A percentile compares a stretch with the other conserved stretches of the same genome.
Evolutionary conservation across 2,888 invertebrate genomes (phyloP).

Genomic region (Automeris io): DNA sequence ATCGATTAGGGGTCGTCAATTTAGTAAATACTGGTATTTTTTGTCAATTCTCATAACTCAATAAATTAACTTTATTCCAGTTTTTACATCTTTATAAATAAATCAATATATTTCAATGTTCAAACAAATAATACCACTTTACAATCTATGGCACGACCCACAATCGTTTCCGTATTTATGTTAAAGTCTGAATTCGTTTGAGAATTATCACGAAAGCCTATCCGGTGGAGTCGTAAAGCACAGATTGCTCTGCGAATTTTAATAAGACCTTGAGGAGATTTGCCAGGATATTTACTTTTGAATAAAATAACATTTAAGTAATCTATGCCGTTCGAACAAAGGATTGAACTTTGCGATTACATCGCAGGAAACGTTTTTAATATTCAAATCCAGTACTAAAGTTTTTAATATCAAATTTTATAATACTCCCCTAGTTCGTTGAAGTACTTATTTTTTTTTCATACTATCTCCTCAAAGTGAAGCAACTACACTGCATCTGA

Average conservation of each 20-base stretch:
- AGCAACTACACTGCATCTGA: no score
- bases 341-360: no score
- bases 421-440: no score
- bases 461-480: no score
- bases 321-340: not conserved
- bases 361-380: no score
- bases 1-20: not conserved
- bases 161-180: slow-evolving; percentile 36
- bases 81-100: no score
- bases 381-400: no score
- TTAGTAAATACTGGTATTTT: not conserved
- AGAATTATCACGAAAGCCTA: slow-evolving; percentile 36
- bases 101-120: slow-evolving; percentile 13
- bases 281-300: slow-evolving; percentile 16
- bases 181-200: slow-evolving; percentile 31
- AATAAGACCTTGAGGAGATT: slow-evolving; percentile 30
- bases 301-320: slow-evolving; percentile 12
- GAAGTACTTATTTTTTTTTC: no score
- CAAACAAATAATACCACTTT: slow-evolving; percentile 26
- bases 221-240: slow-evolving; percentile 35
- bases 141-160: slow-evolving; percentile 24
- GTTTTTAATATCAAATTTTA: no score
- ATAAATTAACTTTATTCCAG: not conserved
- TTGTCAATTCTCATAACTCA: slow-evolving; percentile 1
- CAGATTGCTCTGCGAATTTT: slow-evolving; percentile 44